Evolutionary conservation across 2,797 vertebrate species (phyloP).

Genomic region (Lepus townsendii): DNA sequence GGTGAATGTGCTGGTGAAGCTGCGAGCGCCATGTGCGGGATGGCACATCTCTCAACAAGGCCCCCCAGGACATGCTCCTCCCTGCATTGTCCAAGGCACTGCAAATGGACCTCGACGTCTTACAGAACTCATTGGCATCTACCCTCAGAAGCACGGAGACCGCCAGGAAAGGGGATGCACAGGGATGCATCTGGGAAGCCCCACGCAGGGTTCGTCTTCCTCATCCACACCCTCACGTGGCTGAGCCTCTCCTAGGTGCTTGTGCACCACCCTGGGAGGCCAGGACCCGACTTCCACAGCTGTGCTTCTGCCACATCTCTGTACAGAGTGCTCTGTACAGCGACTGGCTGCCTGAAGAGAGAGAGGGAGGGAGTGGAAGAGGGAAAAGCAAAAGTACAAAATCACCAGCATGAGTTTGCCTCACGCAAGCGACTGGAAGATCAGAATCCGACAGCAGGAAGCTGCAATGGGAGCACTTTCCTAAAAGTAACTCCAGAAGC

Average conservation of each 20-base stretch:
- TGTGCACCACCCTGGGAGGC: accelerated
- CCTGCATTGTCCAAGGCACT: background rate
- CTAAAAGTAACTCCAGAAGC: accelerated
- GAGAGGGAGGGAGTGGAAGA: too few species aligned
- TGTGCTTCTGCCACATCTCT: too few species aligned
- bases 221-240: accelerated
- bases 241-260: background rate
- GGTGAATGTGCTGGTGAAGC: background rate
- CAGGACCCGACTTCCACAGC: background rate
- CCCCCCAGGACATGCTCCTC: background rate
- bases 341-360: background rate
- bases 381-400: background rate
- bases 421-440: background rate
- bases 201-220: too few species aligned
- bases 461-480: background rate
- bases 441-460: background rate
- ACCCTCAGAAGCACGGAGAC: background rate
- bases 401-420: accelerated
- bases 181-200: background rate
- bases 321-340: background rate
- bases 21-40: background rate
- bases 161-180: background rate
- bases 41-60: background rate
- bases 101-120: background rate
- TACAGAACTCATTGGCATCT: background rate